Evolutionary conservation across 2,888 invertebrate species (phyloP).

Genomic region (Chrysolina oricalcia): DNA sequence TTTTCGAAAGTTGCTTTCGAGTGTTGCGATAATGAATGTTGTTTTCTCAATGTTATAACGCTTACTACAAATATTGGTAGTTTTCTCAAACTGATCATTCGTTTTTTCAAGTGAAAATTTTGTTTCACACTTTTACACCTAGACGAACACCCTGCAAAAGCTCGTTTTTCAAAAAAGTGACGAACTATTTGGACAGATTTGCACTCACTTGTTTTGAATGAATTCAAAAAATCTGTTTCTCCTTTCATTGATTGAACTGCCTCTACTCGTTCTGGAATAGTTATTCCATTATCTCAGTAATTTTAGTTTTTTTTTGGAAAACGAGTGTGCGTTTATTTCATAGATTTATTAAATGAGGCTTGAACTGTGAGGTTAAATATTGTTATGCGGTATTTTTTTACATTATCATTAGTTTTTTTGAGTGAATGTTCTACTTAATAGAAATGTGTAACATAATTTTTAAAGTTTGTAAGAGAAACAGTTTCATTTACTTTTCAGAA

Average conservation of each 20-base stretch:
- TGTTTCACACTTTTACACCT: not conserved
- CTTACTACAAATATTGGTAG: too few relatives aligned
- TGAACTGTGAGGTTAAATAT: constrained; percentile 52
- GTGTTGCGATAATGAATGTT: too few relatives aligned
- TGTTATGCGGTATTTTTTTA: constrained; percentile 51
- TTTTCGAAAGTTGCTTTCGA: too few relatives aligned
- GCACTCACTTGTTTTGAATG: not conserved
- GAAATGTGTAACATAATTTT: constrained; percentile 35
- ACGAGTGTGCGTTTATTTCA: constrained; percentile 37
- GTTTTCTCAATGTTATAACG: too few relatives aligned
- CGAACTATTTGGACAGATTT: not conserved
- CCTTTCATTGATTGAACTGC: not conserved
- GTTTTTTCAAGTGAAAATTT: not conserved
- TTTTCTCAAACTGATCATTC: not conserved
- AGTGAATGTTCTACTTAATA: constrained; percentile 40
- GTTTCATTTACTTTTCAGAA: constrained; percentile 46
- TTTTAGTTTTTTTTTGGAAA: constrained; percentile 22
- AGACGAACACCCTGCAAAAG: not conserved
- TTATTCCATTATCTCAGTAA: not conserved
- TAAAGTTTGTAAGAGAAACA: constrained; percentile 29
- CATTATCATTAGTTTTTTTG: constrained; percentile 42
- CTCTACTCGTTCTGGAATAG: not conserved
- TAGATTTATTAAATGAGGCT: constrained; percentile 42
- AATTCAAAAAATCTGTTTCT: not conserved
- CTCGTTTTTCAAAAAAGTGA: constrained; percentile 14